Base-by-base conservation (phyloP, 2,888 invertebrate genomes). In the Lepidochrysops patricia region DNA sequence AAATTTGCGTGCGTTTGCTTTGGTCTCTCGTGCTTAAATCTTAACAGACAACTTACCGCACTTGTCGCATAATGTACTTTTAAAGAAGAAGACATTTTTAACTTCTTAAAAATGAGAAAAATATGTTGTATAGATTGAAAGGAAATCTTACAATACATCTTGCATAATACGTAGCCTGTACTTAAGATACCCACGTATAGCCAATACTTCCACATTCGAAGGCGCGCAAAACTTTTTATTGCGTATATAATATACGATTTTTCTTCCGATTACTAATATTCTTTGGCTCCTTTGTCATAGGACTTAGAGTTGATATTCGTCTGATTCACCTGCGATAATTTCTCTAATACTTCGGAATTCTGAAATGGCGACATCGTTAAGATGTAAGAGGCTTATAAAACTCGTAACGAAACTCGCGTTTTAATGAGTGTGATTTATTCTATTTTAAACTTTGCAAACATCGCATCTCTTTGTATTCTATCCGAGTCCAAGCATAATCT, bases 351-450 rank as follows among this genome's bases (percentile, higher is more conserved):
- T 54, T 32, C 54, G 32, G 32, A 32, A 54, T 54, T 19, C 54
- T 12, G 19, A 32, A 54, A 54, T 54, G 54, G 54, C 54, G 54
- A 54, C 54, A 54, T 54, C 54, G 54, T 54, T 54, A 54, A 54
- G 54, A 54, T 54, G 32, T 54, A 54, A 54, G 54, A 54, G 54
- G 54, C 54, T 54, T 54, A 54, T 54, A 54, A 54, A 54, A 54
- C 54, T 54, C 54, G 54, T 54, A 54, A 54, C 54, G 29, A 32
- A 54, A 54, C 29, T 32, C 23, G 54, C 29, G 32, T 54, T 54
- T 54, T 54, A 54, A 54, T 54, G 54, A 54, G 32, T 54, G 54
- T 54, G 54, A 54, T 54, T 54, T 54, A 54, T 54, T 54, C 12
- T 54, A 54, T 54, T 54, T 52, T 54, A 54, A 54, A 54, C 32